Base-by-base conservation (phyloP, 2,797 vertebrate genomes). In the Hippopotamyrus pictus region DNA sequence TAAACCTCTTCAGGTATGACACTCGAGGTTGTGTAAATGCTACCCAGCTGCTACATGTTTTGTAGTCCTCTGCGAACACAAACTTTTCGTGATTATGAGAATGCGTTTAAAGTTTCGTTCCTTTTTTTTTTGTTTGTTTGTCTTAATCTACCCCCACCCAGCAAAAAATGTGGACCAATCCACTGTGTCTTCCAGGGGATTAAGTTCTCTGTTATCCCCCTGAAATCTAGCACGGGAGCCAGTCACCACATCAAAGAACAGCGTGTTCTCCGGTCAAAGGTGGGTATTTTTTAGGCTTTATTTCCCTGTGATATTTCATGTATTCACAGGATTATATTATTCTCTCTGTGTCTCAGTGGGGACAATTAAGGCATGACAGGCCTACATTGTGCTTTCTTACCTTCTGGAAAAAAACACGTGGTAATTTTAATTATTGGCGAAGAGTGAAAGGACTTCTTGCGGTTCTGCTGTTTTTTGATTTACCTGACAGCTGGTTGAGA, bases 291-390 rank as follows among this genome's bases (percentile, higher is more conserved):
- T 90, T 84, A 90, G 91, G 88, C 83, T 65, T 83, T n/a, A 89
- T 89, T 92, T 93, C 76, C 89, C 88, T 90, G 90, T 89, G 91
- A 93, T 91, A 89, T 90, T 92, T 88, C 87, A 91, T 92, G 90
- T 91, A 90, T 94, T 93, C 92, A 89, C 92, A 91, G 89, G 91
- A 93, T 91, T 91, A 88, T 85, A 90, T 90, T 91, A 91, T 92
- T 89, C 92, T 84, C 87, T 89, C 86, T 46, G 89, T 89, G 92
- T 90, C 94, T 95, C 95, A 91, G 94, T 29, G 92, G 95, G 95
- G 94, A 95, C 94, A 95, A 95, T 95, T 96, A 96, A 94, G 95
- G 92, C 92, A 93, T 95, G 96, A 95, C 95, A 96, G 94, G 93
- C 92, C 93, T 94, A 95, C 94, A 95, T 95, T 94, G 92, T 90